Evolutionary conservation across 2,113 vertebrate genomes (phyloP), one percentile per base, ranked within the genome.

Genomic region (Dromas ardeola): DNA sequence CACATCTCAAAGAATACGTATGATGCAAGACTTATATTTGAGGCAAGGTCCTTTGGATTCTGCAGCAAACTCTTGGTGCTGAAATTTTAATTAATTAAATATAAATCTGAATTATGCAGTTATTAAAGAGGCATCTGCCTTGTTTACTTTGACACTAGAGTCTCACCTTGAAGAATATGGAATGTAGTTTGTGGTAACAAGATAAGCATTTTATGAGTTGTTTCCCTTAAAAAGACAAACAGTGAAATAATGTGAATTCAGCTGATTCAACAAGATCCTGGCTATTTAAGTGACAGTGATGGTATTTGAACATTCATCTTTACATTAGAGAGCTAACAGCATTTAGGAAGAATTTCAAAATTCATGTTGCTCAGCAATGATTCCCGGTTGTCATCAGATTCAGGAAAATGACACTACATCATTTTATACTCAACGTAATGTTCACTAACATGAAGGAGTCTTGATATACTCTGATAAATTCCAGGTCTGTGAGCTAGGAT

Each of bases 1-100:
- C 34, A 43, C 22, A 34, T 85, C 85, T 85, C 66, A 62, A 50
- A 80, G 38, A 70, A 40, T 11, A 45, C 0, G 1, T 49, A 47
- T 63, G 65, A 85, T 40, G 52, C n/a, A 69, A 72, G 62, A 45
- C 53, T 47, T 66, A 5, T 3, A 53, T 81, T 52, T 87, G 65
- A 59, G 94, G 32, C 23, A 94, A 86, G 21, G 13, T 82, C n/a
- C 58, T 92, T 80, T 65, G n/a, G 56, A 92, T 95, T 84, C 62
- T 87, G 34, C 77, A 92, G 55, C 45, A 94, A 86, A 81, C 34
- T 53, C 17, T 77, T 80, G 6, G 0, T 73, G 43, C 49, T 80
- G 81, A 90, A 7, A 59, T 73, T 93, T 80, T 88, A 95, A 97
- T 89, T 92, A 90, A 95, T 95, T 95, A 94, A 95, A 95, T 95